phyloP scores from a whole-genome alignment of 2,113 vertebrate species.

The Camelus bactrianus region DNA sequence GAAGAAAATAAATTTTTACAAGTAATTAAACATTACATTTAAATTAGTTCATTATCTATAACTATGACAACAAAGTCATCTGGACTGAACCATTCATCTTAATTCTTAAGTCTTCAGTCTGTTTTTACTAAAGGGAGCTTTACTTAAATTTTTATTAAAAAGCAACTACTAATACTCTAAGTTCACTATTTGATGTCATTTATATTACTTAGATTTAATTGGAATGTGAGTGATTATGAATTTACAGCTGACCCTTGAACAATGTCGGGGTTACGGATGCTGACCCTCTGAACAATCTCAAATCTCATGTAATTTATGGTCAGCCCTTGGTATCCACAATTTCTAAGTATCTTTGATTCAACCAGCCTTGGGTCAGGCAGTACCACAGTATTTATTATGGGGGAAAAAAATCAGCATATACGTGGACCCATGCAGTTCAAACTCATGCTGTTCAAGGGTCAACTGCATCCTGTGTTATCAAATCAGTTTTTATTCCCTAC shows the following conservation, averaged over 20 bases:
- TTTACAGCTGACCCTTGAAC: not conserved
- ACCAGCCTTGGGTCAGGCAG: not conserved
- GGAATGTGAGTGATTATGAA: not conserved
- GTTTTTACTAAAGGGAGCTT: slow-evolving; percentile 2
- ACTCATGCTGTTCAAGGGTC: not conserved
- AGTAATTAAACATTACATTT: slow-evolving; percentile 78
- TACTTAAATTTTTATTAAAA: slow-evolving; percentile 3
- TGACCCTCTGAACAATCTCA: not conserved
- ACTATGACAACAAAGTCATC: slow-evolving; percentile 72
- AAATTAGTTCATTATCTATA: slow-evolving; percentile 81
- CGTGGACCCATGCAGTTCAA: not conserved
- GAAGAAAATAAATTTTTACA: slow-evolving; percentile 64
- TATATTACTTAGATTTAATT: not conserved
- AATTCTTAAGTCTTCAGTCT: not conserved
- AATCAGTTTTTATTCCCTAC: not conserved
- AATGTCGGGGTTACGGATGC: not conserved
- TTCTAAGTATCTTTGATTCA: not conserved
- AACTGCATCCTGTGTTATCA: not conserved
- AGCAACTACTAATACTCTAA: not conserved
- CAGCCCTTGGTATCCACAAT: not conserved
- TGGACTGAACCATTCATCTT: slow-evolving; percentile 38
- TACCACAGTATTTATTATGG: not conserved
- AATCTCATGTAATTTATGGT: not conserved
- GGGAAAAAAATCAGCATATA: not conserved
- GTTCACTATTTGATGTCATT: not conserved